A percentile compares a stretch with the other conserved stretches of the same genome.
Conservation (phyloP, 2,888 invertebrate species). For the Oligia strigilis region DNA sequence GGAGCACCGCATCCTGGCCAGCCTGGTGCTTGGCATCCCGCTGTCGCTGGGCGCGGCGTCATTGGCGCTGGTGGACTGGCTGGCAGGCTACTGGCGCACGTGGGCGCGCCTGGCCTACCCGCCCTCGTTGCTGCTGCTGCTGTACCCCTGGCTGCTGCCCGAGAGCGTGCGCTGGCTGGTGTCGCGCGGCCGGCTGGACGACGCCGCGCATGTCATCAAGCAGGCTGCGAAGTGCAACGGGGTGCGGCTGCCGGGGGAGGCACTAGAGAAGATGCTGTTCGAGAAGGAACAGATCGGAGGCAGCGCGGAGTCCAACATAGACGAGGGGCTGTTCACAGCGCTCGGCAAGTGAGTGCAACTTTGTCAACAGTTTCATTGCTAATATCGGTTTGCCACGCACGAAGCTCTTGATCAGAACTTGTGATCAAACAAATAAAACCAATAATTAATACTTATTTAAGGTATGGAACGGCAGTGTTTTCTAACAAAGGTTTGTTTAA, state of each 20-base stretch:
- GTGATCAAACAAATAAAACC: neutral
- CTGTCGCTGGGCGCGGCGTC: conserved; percentile 93
- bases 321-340: conserved; percentile 82
- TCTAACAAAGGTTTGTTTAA: neutral
- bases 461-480: neutral
- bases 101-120: conserved; percentile 93
- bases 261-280: conserved; percentile 82
- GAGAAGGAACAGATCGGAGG: conserved; percentile 77
- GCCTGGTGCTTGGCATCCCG: conserved; percentile 93
- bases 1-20: conserved; percentile 93
- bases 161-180: conserved; percentile 95
- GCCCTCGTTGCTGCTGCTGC: conserved; percentile 92
- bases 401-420: neutral
- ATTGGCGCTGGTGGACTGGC: conserved; percentile 92
- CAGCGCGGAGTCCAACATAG: conserved; percentile 71
- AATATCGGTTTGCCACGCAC: neutral
- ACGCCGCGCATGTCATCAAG: conserved; percentile 91
- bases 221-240: conserved; percentile 92
- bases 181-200: conserved; percentile 91
- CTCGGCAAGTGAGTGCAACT: conserved; percentile 78
- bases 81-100: conserved; percentile 93
- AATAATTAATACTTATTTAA: neutral
- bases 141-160: conserved; percentile 93
- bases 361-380: neutral
- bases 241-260: conserved; percentile 85